Conservation (phyloP, 2,888 invertebrate genomes). For the Cordilura impudica region DNA sequence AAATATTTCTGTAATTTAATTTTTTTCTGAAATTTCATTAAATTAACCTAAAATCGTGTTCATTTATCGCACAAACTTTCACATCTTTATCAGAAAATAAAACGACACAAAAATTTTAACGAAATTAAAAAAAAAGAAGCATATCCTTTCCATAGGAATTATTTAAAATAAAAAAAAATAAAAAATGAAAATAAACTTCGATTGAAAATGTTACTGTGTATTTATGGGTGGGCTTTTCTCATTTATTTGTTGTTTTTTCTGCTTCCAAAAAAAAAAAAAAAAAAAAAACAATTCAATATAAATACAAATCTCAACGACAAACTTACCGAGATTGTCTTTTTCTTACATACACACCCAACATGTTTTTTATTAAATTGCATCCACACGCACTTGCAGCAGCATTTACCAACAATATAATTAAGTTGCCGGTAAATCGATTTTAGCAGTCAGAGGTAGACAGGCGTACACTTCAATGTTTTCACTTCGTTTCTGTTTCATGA, state of each 20-base stretch:
- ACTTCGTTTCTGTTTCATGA: conserved; percentile 34
- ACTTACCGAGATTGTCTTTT: conserved; percentile 22
- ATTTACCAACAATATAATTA: conserved; percentile 51
- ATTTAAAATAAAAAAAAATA: conserved; percentile 7
- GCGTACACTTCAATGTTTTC: conserved; percentile 49
- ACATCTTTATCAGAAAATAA: conserved; percentile 12
- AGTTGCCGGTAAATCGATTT: conserved; percentile 60
- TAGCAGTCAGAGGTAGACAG: conserved; percentile 53
- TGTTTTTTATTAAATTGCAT: conserved; percentile 58
- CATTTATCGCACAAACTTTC: conserved; percentile 50
- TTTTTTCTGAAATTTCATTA: not conserved
- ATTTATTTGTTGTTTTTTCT: conserved; percentile 23
- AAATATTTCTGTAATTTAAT: too few species aligned
- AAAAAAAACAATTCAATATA: conserved; percentile 21
- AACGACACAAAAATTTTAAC: not conserved
- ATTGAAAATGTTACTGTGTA: conserved; percentile 26
- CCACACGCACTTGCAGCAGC: conserved; percentile 51
- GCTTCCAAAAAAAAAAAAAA: conserved; percentile 1
- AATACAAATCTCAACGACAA: conserved; percentile 46
- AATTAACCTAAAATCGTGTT: conserved; percentile 31
- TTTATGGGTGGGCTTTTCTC: conserved; percentile 58
- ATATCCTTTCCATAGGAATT: conserved; percentile 23
- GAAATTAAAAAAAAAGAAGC: conserved; percentile 1
- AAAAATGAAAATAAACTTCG: conserved; percentile 13
- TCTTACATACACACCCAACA: conserved; percentile 33